A percentile compares a stretch with the other conserved stretches of the same genome.
Evolutionary conservation across 2,113 vertebrate species (phyloP).

Genomic region (Cranoglanis bouderius): DNA sequence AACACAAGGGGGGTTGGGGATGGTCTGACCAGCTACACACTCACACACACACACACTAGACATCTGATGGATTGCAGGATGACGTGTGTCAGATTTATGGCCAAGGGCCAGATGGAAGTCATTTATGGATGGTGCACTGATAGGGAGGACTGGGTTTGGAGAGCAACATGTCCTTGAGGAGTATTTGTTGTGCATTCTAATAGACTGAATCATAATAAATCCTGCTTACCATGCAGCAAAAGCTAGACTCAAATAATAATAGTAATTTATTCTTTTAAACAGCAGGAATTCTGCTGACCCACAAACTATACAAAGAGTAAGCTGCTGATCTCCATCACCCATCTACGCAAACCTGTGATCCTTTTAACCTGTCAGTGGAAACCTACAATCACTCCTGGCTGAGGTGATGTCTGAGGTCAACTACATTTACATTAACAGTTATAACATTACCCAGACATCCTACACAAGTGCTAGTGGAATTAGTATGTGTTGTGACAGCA

Average conservation of each 20-base stretch:
- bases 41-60: background rate
- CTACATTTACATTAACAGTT: background rate
- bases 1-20: background rate
- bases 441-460: background rate
- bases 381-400: background rate
- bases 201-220: background rate
- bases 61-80: conserved; percentile 15
- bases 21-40: conserved; percentile 5
- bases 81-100: conserved; percentile 49
- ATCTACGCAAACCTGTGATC: background rate
- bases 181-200: conserved; percentile 36
- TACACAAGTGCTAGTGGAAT: background rate
- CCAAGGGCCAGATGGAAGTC: conserved; percentile 46
- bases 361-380: background rate
- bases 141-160: conserved; percentile 32
- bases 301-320: background rate
- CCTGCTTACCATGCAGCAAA: background rate
- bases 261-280: background rate
- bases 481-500: background rate
- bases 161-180: conserved; percentile 45
- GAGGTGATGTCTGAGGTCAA: background rate
- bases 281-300: background rate
- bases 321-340: background rate
- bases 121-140: conserved; percentile 46
- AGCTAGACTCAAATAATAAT: background rate